Base-by-base conservation (phyloP, 2,797 vertebrate genomes). In the Buphagus erythrorhynchus region DNA sequence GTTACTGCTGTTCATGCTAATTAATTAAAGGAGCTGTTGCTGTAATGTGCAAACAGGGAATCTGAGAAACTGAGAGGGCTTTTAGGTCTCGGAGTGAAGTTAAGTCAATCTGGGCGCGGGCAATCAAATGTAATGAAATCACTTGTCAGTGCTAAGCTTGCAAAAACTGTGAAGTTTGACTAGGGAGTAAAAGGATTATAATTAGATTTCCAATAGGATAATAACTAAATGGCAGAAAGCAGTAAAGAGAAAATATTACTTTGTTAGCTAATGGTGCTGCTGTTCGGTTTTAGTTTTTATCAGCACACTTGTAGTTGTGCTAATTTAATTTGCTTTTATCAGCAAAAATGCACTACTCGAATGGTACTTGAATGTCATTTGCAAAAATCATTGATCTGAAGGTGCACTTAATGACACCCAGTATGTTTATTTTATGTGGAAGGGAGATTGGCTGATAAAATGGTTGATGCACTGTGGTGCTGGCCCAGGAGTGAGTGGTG, bases 101-200 rank as follows among this genome's bases (percentile, higher is more conserved):
- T 97, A 97, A 98, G 97, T 98, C 98, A 98, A 98, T 98, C 98
- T 98, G 98, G 98, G 98, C 95, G 68, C 95, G 91, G 98, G 98
- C 98, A 99, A 99, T 99, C 98, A 99, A 99, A 99, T 98, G 98
- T 99, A 99, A 99, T 99, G 98, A 99, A 99, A 99, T 99, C 99
- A 99, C 98, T 98, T 99, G 98, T 97, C 98, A 98, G 98, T 98
- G 98, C 99, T 99, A 99, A 98, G 98, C 98, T 99, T 99, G 98
- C 98, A 99, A 98, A 98, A 99, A 99, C 98, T 98, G 98, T 98
- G 98, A 98, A 99, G 98, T 98, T 98, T 98, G 98, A 98, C 98
- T 98, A 97, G 98, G 98, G 98, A 99, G 98, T 98, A 98, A 98
- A 99, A 98, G 98, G 97, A 98, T 98, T 98, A 98, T 99, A 99